Percentiles rank a stretch among this genome's conserved stretches.
Evolutionary conservation across 2,113 vertebrate genomes (phyloP).

Genomic region (Perca schrenkii): DNA sequence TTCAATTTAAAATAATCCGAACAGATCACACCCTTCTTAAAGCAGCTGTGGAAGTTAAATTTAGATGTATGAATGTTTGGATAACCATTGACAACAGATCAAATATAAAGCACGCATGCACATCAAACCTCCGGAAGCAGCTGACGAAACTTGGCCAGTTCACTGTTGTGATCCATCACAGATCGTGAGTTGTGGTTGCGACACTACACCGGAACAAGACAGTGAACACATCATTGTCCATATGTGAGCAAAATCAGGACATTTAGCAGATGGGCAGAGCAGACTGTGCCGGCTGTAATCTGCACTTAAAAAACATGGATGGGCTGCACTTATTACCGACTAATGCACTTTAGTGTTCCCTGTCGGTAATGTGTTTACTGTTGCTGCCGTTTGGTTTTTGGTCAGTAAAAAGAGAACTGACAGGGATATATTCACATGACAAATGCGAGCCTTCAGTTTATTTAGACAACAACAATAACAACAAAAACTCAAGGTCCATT

Average conservation of each 20-base stretch:
- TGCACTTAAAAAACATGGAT: conserved; percentile 43
- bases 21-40: conserved; percentile 1
- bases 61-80: conserved; percentile 29
- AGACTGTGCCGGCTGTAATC: conserved; percentile 60
- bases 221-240: conserved; percentile 22
- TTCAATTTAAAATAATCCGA: conserved; percentile 12
- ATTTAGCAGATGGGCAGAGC: conserved; percentile 57
- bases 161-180: conserved; percentile 6
- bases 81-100: conserved; percentile 21
- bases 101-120: conserved; percentile 12
- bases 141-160: neutral
- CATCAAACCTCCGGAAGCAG: neutral
- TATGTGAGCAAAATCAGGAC: conserved; percentile 46
- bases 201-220: neutral
- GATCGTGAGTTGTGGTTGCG: neutral
- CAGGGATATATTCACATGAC: neutral
- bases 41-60: conserved; percentile 13
- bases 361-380: conserved; percentile 43
- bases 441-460: neutral
- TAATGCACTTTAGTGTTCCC: conserved; percentile 48
- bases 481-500: neutral
- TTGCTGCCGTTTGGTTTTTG: conserved; percentile 16
- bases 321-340: conserved; percentile 34
- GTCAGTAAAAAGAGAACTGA: conserved; percentile 2
- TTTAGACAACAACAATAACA: neutral